phyloP scores from a whole-genome alignment of 53 echinoderm and acorn worm species.

The Mesocentrotus franciscanus region DNA sequence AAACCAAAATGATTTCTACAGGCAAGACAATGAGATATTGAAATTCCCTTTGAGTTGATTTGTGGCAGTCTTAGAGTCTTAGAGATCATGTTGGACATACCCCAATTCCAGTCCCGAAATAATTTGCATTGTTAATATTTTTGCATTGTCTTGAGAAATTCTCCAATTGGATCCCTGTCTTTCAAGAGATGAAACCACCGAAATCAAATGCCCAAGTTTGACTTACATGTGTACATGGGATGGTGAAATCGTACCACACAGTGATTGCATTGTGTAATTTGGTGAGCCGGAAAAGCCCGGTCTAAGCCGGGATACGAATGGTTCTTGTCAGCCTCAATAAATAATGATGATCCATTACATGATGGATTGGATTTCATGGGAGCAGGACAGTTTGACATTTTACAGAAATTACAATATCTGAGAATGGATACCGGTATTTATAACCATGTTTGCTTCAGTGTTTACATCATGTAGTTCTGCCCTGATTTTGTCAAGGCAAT shows the following conservation, averaged over 20 bases:
- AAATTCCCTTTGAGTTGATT: too few relatives aligned
- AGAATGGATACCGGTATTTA: neutral
- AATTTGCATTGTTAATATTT: too few relatives aligned
- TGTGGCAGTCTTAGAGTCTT: too few relatives aligned
- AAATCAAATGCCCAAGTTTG: neutral
- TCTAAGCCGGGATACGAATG: constrained; percentile 20
- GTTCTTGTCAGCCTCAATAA: constrained; percentile 33
- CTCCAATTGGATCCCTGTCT: neutral
- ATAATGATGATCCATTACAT: constrained; percentile 45
- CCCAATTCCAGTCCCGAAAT: too few relatives aligned
- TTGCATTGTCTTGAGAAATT: neutral
- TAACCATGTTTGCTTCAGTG: neutral
- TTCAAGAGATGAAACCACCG: neutral
- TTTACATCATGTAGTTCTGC: neutral
- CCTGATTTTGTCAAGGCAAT: neutral
- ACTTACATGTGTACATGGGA: too few relatives aligned
- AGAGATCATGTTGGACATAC: too few relatives aligned
- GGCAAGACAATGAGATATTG: too few relatives aligned
- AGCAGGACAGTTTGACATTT: constrained; percentile 39
- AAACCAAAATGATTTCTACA: too few relatives aligned
- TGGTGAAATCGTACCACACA: neutral
- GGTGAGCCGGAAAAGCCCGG: neutral
- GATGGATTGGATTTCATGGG: constrained; percentile 34
- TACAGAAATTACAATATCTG: neutral
- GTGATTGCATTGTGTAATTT: constrained; percentile 32